Evolutionary conservation across 2,888 invertebrate genomes (phyloP).

Genomic region (Drosophila ezoana): DNA sequence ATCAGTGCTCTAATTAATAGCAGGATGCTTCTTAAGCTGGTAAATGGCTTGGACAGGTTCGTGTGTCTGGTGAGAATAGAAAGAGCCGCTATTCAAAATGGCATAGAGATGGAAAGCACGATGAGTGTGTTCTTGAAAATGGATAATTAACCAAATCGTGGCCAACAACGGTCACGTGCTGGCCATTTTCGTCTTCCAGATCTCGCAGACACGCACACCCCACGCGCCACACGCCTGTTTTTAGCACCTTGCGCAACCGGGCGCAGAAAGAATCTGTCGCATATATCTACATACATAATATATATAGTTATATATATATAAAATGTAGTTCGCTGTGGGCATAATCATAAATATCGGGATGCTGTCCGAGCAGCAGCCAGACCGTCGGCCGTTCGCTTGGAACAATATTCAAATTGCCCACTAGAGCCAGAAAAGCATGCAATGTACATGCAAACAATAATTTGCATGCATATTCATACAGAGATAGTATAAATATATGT

Average conservation of each 20-base stretch:
- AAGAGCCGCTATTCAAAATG: not conserved
- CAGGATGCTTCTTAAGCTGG: constrained; percentile 46
- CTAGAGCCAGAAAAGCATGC: constrained; percentile 22
- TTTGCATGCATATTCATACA: constrained; percentile 13
- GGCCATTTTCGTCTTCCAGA: constrained; percentile 48
- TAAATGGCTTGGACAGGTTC: constrained; percentile 17
- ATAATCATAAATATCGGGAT: constrained; percentile 55
- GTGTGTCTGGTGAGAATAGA: not conserved
- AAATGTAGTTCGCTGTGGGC: constrained; percentile 9
- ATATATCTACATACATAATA: constrained; percentile 13
- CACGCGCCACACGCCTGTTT: constrained; percentile 28
- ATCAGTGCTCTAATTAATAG: constrained; percentile 43
- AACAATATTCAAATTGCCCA: constrained; percentile 47
- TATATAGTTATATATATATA: not conserved
- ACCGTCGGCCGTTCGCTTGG: constrained; percentile 21
- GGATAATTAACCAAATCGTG: constrained; percentile 61
- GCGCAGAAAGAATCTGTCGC: constrained; percentile 63
- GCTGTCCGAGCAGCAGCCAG: constrained; percentile 11
- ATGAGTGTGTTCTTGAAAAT: constrained; percentile 68
- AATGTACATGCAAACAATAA: constrained; percentile 9
- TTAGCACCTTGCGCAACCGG: constrained; percentile 57
- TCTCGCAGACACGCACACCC: constrained; percentile 22
- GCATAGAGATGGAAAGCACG: not conserved
- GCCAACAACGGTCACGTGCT: constrained; percentile 59
- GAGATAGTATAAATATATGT: constrained; percentile 8